Evolutionary conservation across 2,797 vertebrate genomes (phyloP).

Genomic region (Gallinago nigripennis): DNA sequence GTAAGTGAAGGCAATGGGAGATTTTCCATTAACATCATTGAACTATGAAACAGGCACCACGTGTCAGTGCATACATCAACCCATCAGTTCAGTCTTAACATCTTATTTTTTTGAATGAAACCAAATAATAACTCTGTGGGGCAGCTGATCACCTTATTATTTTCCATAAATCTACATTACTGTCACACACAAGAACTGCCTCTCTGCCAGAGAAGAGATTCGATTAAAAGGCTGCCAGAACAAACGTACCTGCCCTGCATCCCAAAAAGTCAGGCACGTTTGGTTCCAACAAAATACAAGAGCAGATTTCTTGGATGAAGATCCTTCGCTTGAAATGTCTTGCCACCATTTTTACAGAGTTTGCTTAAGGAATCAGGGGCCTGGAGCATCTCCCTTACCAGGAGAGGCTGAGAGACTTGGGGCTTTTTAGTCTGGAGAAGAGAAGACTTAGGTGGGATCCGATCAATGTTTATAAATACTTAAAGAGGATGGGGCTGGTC

Average conservation of each 20-base stretch:
- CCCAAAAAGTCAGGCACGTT: neutral
- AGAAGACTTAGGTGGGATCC: too few species aligned
- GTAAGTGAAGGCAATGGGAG: neutral
- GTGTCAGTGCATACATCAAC: neutral
- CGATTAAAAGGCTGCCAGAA: conserved; percentile 30
- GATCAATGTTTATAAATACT: too few species aligned
- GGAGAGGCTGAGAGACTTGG: too few species aligned
- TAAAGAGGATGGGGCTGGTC: too few species aligned
- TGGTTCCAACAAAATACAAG: neutral
- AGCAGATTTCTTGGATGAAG: neutral
- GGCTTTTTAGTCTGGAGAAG: too few species aligned
- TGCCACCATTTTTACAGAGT: neutral
- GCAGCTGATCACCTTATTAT: conserved; percentile 51
- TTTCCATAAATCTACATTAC: conserved; percentile 55
- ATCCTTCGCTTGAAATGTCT: neutral
- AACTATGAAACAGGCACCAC: neutral
- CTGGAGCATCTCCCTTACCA: too few species aligned
- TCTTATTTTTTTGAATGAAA: conserved; percentile 10
- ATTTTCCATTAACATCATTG: neutral
- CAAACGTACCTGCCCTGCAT: neutral
- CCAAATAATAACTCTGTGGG: conserved; percentile 35
- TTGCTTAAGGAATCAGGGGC: neutral
- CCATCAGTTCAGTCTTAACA: neutral
- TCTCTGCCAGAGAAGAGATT: conserved; percentile 27
- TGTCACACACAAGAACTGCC: neutral